Base-by-base conservation (phyloP, 2,113 vertebrate genomes). In the Zeus faber region DNA sequence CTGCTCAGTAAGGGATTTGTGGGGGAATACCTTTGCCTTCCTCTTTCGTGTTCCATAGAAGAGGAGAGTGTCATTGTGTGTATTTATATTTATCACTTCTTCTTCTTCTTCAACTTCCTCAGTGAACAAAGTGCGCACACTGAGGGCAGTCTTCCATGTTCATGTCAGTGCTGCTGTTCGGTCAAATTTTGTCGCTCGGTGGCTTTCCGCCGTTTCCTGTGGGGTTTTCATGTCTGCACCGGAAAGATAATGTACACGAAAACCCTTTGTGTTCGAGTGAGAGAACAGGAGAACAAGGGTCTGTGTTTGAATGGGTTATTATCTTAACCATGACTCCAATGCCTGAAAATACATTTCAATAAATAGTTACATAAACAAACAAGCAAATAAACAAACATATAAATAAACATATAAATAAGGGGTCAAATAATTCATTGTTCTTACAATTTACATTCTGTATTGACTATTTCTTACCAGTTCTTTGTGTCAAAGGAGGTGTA, bases 71-170 rank as follows among this genome's bases (percentile, higher is more conserved):
- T 61, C 50, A 62, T 25, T 33, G 48, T 67, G 37, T 9, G 44
- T 1, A 17, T 13, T 56, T 46, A 71, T 50, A 71, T 75, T 70
- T 44, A 39, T 54, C 46, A 79, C 77, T 82, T 83, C 76, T 80
- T 82, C 74, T 80, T 52, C 40, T 71, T 65, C 49, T 62, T 2
- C 20, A 22, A 60, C 40, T 24, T 31, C 14, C 18, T 62, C 27
- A 57, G 27, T 39, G 64, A 22, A 16, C 4, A 17, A 43, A 17
- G n/a, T 20, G 4, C 1, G 13, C 33, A n/a, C 29, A 17, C 59
- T 46, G 5, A 61, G 2, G 43, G 21, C 16, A 55, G 49, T 50
- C 31, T 53, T 22, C 17, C 56, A 18, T 62, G 62, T 16, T 0
- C 44, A 56, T 39, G 59, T 52, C 45, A 33, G 3, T 3, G 24